Percentiles rank a stretch among this genome's conserved stretches.
phyloP scores from a whole-genome alignment of 92 coral and sea anemone species.

The Pocillopora meandrina region DNA sequence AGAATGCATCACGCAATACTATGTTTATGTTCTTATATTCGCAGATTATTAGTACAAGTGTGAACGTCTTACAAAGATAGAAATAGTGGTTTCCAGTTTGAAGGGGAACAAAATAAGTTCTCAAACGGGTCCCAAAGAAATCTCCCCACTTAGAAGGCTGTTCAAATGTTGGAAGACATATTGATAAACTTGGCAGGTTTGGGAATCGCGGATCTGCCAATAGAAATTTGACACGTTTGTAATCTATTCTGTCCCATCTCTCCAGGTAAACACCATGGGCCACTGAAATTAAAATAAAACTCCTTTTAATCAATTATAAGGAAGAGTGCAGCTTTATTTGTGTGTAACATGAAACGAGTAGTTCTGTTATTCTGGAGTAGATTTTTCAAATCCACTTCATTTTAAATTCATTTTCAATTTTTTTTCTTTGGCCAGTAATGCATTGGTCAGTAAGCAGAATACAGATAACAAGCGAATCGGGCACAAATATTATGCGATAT shows the following conservation, averaged over 20 bases:
- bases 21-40: neutral
- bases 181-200: conserved; percentile 36
- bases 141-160: conserved; percentile 74
- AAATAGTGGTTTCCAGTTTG: conserved; percentile 61
- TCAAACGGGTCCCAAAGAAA: conserved; percentile 77
- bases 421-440: no score
- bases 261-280: conserved; percentile 46
- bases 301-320: neutral
- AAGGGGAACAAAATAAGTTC: conserved; percentile 81
- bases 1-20: no score
- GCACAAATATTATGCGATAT: no score
- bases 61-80: conserved; percentile 22
- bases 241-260: conserved; percentile 60
- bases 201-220: conserved; percentile 49
- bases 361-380: no score
- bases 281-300: neutral
- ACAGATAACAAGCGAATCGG: no score
- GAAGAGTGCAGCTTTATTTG: neutral
- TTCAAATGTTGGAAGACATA: conserved; percentile 30
- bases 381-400: no score
- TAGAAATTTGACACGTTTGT: conserved; percentile 38
- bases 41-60: neutral
- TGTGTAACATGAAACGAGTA: no score
- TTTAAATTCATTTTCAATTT: no score
- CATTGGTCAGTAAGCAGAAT: no score